phyloP scores from a whole-genome alignment of 2,113 vertebrate genomes.

The Archocentrus centrarchus region DNA sequence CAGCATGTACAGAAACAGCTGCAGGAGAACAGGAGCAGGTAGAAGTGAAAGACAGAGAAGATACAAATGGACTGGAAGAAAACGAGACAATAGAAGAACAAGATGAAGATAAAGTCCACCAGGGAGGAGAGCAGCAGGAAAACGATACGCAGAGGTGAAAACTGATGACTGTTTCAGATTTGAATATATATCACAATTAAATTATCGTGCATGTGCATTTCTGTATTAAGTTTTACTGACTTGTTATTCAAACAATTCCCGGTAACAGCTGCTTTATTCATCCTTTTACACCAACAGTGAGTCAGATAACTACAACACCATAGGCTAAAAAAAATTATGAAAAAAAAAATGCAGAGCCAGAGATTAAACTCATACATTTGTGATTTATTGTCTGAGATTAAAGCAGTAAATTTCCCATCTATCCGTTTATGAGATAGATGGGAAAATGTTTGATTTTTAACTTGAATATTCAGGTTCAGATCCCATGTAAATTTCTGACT shows the following conservation, averaged over 20 bases:
- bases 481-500: no score
- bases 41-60: background rate
- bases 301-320: fast-evolving
- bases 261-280: background rate
- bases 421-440: no score
- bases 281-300: background rate
- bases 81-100: conserved; percentile 18
- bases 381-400: no score
- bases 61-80: conserved; percentile 21
- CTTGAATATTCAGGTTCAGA: no score
- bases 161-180: background rate
- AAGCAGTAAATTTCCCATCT: no score
- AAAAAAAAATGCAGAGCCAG: no score
- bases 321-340: no score
- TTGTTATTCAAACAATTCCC: background rate
- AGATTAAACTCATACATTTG: no score
- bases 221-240: background rate
- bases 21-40: background rate
- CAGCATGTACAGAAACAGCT: background rate
- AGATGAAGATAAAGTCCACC: conserved; percentile 19
- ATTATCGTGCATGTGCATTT: background rate
- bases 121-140: conserved; percentile 24
- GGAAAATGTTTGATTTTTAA: no score
- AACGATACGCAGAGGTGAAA: conserved; percentile 48
- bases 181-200: background rate